Conservation (phyloP, 2,888 invertebrate species). For the Drosophila seclusa region DNA sequence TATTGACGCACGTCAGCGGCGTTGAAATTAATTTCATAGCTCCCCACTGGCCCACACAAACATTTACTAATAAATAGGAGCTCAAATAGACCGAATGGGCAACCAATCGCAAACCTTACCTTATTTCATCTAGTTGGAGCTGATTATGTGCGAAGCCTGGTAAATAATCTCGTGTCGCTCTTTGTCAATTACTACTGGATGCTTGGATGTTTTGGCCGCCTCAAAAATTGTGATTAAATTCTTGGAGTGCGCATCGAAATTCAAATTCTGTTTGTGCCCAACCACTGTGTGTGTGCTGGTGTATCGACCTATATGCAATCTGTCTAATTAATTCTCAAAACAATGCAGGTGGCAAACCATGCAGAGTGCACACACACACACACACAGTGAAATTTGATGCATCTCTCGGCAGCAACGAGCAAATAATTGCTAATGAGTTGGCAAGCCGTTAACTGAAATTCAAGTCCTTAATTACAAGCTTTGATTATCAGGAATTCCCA, state of each 20-base stretch:
- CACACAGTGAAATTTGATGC: background rate
- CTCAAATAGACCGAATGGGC: background rate
- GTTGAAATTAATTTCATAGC: constrained; percentile 72
- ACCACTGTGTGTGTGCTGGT: background rate
- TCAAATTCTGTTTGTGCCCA: constrained; percentile 2
- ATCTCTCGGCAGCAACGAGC: background rate
- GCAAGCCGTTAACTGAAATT: background rate
- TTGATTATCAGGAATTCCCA: background rate
- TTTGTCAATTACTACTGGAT: no score
- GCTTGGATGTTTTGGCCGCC: background rate
- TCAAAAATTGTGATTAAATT: constrained; percentile 27
- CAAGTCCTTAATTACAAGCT: background rate
- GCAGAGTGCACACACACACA: no score
- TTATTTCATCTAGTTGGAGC: background rate
- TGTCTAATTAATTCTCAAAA: constrained; percentile 30
- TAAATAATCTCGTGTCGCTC: background rate
- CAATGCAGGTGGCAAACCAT: background rate
- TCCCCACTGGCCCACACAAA: background rate
- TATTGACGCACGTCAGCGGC: constrained; percentile 64
- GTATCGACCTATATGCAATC: constrained; percentile 3
- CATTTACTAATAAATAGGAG: background rate
- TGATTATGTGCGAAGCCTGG: background rate
- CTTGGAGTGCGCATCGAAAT: constrained; percentile 20
- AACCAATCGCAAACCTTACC: background rate
- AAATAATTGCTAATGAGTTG: constrained; percentile 20